Base-by-base conservation (phyloP, 2,797 vertebrate species). In the Rhinella marina region DNA sequence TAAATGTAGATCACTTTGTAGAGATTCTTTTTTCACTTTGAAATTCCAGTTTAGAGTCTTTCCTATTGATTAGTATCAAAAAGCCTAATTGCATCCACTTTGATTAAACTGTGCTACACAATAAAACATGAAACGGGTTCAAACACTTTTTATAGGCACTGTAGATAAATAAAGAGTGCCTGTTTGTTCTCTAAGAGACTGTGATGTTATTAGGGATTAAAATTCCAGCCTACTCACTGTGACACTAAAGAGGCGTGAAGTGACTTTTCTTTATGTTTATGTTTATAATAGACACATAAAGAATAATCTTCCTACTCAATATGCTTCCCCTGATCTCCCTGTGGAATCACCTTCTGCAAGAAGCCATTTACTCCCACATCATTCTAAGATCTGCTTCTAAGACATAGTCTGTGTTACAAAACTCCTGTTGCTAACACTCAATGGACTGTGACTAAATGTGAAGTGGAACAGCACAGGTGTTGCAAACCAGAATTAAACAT, bases 341-440 rank as follows among this genome's bases (percentile, higher is more conserved):
- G 21, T 29, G 81, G 75, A 84, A 86, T 89, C 64, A 83, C 85
- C 85, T 89, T 72, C 81, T 48, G 70, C 19, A 50, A 82, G 80
- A 89, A 86, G 64, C 70, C 56, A 86, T 86, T 86, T 82, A 86
- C 79, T 86, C 88, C 88, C 64, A 86, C 88, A 19, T 41, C 50
- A n/a, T 78, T n/a, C 61, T 83, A 64, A 86, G 84, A 78, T 82
- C 52, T 82, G 72, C n/a, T 82, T 70, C 84, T 86, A 78, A 88
- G 82, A 87, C 86, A 32, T 76, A 62, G 52, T 76, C 75, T 64
- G 72, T 82, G 59, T 82, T 66, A 82, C 57, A 54, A 59, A 73
- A 32, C 68, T 76, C 79, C 61, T 21, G 86, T 79, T 81, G 79
- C 41, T 32, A 73, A 87, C 41, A 76, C 86, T 82, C 64, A 87